phyloP scores from a whole-genome alignment of 53 echinoderm and acorn worm genomes.

The Stichopus horrens region DNA sequence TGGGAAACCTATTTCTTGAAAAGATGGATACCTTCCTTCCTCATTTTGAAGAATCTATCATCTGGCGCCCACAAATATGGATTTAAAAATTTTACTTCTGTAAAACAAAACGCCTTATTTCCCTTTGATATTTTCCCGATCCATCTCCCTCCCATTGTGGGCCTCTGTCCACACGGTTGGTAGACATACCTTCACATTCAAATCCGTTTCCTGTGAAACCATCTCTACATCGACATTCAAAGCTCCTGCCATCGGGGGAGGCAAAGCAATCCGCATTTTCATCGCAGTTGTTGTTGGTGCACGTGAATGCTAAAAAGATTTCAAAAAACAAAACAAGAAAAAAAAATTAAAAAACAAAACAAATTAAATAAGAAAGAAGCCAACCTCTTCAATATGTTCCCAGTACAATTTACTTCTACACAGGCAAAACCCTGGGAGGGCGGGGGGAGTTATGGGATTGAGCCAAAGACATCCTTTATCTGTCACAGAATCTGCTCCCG shows the following conservation, averaged over 20 bases:
- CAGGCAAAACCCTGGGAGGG: background rate
- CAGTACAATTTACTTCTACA: background rate
- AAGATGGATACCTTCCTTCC: no score
- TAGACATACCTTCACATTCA: conserved; percentile 33
- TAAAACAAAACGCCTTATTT: no score
- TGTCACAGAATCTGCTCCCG: conserved; percentile 2
- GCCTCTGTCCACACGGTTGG: background rate
- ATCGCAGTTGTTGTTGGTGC: conserved; percentile 59
- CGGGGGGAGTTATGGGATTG: background rate
- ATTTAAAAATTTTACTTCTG: background rate
- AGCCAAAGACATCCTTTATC: background rate
- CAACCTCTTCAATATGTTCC: background rate
- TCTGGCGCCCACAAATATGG: no score
- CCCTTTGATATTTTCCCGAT: background rate
- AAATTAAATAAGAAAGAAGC: background rate
- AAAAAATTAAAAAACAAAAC: background rate
- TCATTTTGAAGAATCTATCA: no score
- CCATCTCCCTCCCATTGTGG: background rate
- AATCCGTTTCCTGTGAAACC: conserved; percentile 61
- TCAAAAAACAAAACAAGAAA: background rate
- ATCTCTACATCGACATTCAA: conserved; percentile 50
- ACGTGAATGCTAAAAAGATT: conserved; percentile 31
- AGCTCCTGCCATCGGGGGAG: conserved; percentile 15
- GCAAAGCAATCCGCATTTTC: conserved; percentile 64
- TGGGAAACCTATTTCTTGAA: no score